Base-by-base conservation (phyloP, 2,888 invertebrate species). In the Neoaliturus tenellus region DNA sequence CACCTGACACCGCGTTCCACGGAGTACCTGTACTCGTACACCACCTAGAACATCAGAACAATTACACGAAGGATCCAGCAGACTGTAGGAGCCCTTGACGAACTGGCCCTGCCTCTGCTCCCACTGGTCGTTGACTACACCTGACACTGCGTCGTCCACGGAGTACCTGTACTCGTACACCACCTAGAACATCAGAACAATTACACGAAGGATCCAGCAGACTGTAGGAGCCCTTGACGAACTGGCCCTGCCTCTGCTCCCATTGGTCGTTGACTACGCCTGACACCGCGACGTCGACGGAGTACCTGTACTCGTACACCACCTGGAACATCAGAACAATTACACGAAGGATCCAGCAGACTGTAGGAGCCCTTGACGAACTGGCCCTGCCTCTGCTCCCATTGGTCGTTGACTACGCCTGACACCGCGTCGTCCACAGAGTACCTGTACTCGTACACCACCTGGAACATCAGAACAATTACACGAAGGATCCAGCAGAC, bases 161-260 rank as follows among this genome's bases (percentile, higher is more conserved):
- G 87, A 85, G 85, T 89, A 89, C 67, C 87, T 86, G 85, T 88
- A 89, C 73, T 89, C 87, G 86, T 89, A 89, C 23, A 87, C 85
- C 20, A 89, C 87, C 87, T 88, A 25, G 8, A 39, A 39, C 39
- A 39, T 8, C 39, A 39, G 39, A 39, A 5, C n/a, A n/a, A n/a
- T n/a, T n/a, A n/a, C n/a, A n/a, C n/a, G n/a, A n/a, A 39, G 89
- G 88, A 33, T 89, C 88, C 48, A 89, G 85, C 28, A 89, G 87
- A 81, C 88, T 88, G 87, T 89, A 89, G 6, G 87, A 86, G 1
- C 89, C 89, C 82, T 88, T 88, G 62, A 89, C 89, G 85, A 87
- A 88, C 82, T 87, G 88, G 3, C 89, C 89, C 12, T 87, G 78
- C 41, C 88, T 86, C 23, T 88, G 87, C 86, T 89, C 89, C 89